Conservation (phyloP, 2,888 invertebrate species). For the Tetragnatha montana region DNA sequence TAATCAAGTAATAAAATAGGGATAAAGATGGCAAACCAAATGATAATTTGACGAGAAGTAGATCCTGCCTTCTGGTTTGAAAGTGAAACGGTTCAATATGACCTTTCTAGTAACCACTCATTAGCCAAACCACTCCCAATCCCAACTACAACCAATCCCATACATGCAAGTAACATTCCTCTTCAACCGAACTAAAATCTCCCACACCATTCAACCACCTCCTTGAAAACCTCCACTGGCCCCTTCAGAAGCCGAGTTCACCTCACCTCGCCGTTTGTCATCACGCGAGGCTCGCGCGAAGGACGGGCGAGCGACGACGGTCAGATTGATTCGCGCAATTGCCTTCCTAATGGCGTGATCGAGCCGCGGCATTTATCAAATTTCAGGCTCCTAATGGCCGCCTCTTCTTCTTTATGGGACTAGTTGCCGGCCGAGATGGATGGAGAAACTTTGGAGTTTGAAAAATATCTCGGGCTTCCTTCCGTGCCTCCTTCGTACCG, state of each 20-base stretch:
- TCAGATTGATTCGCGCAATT: slow-evolving; percentile 35
- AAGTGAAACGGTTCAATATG: too few relatives aligned
- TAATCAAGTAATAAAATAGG: too few relatives aligned
- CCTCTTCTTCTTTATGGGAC: slow-evolving; percentile 30
- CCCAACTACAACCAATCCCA: too few relatives aligned
- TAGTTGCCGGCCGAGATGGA: slow-evolving; percentile 19
- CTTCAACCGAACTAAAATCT: neutral
- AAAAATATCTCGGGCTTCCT: neutral
- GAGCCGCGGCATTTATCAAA: slow-evolving; percentile 42
- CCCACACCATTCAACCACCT: too few relatives aligned
- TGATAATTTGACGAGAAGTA: too few relatives aligned
- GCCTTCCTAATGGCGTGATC: slow-evolving; percentile 44
- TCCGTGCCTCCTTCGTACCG: too few relatives aligned
- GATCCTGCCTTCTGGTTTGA: too few relatives aligned
- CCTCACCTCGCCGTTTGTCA: neutral
- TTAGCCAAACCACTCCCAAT: too few relatives aligned
- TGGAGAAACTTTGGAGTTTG: slow-evolving; percentile 13
- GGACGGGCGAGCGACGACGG: neutral
- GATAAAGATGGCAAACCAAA: too few relatives aligned
- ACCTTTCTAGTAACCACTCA: too few relatives aligned
- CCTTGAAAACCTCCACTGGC: neutral
- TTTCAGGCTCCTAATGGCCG: slow-evolving; percentile 24
- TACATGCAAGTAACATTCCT: too few relatives aligned
- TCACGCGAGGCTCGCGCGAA: neutral
- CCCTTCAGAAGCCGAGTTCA: neutral